Conservation (phyloP, 2,113 vertebrate genomes). For the Diglossa brunneiventris region DNA sequence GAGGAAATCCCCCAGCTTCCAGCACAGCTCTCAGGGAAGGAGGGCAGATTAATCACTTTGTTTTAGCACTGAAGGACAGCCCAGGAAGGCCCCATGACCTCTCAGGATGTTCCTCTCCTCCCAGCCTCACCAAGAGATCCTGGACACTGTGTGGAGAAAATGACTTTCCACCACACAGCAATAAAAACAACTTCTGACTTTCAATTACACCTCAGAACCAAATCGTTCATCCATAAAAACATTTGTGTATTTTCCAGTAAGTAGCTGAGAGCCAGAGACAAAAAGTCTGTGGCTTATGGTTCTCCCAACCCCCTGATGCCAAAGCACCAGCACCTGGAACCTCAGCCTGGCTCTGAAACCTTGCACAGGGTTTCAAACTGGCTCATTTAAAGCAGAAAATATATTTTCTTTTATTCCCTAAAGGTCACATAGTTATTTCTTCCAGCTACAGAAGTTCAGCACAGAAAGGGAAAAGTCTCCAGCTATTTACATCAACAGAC, state of each 20-base stretch:
- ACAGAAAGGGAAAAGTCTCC: neutral
- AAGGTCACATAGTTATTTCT: neutral
- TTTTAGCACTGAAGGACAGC: neutral
- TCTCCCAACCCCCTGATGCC: neutral
- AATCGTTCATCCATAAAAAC: neutral
- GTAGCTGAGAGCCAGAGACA: neutral
- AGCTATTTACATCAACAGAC: neutral
- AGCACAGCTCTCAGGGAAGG: neutral
- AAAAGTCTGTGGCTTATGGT: neutral
- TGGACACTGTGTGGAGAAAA: neutral
- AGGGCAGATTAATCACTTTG: neutral
- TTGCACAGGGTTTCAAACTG: neutral
- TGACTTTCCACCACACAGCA: neutral
- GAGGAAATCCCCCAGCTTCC: neutral
- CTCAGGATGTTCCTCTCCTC: neutral
- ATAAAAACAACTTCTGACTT: constrained; percentile 10
- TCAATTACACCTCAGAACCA: neutral
- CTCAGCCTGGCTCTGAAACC: neutral
- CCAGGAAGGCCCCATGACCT: neutral
- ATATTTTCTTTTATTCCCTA: neutral
- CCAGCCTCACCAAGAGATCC: neutral
- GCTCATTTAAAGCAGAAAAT: neutral
- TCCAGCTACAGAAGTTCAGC: neutral
- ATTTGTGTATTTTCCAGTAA: neutral
- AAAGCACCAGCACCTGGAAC: constrained; percentile 1